These are phyloP conservation scores for Hirtodrosophila trivittata DNA, from an alignment of 2,888 invertebrate species.

Conservation along the genomic window DNA sequence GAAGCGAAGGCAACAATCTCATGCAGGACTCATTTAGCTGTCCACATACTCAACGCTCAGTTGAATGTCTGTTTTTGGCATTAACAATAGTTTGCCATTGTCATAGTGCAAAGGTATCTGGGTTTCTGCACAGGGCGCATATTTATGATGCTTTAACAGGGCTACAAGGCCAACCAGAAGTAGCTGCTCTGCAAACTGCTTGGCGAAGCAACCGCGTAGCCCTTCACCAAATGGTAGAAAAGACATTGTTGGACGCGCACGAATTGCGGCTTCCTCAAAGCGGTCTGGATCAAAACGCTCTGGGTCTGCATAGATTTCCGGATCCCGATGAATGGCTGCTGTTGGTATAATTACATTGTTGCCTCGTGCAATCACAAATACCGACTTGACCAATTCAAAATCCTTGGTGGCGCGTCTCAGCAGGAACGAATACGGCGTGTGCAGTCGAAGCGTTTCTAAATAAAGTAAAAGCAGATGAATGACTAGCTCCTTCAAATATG, in stretches of 20 bases:
- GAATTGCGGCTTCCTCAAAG: conserved; percentile 85
- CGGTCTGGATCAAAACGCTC: conserved; percentile 86
- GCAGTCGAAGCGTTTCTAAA: conserved; percentile 84
- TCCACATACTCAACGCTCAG: conserved; percentile 56
- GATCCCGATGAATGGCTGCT: conserved; percentile 86
- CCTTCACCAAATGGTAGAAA: conserved; percentile 81
- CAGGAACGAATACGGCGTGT: conserved; percentile 83
- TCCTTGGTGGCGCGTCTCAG: conserved; percentile 72
- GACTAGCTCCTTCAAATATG: not conserved
- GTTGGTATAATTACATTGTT: conserved; percentile 77
- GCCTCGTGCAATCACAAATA: conserved; percentile 74
- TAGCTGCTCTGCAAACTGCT: conserved; percentile 70
- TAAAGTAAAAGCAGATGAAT: not conserved
- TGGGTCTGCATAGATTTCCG: conserved; percentile 85
- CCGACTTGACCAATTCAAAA: conserved; percentile 75
- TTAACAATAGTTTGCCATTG: conserved; percentile 57
- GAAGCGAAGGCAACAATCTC: conserved; percentile 1
- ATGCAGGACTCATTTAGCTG: conserved; percentile 8
- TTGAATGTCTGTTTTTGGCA: conserved; percentile 69
- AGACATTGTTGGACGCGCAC: conserved; percentile 83
- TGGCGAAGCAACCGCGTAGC: conserved; percentile 75
- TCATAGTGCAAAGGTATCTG: conserved; percentile 70
- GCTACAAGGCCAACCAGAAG: conserved; percentile 70
- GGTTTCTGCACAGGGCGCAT: conserved; percentile 68
- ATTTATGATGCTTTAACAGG: conserved; percentile 67